Evolutionary conservation across 2,797 vertebrate species (phyloP).

Genomic region (Australoheros facetus): DNA sequence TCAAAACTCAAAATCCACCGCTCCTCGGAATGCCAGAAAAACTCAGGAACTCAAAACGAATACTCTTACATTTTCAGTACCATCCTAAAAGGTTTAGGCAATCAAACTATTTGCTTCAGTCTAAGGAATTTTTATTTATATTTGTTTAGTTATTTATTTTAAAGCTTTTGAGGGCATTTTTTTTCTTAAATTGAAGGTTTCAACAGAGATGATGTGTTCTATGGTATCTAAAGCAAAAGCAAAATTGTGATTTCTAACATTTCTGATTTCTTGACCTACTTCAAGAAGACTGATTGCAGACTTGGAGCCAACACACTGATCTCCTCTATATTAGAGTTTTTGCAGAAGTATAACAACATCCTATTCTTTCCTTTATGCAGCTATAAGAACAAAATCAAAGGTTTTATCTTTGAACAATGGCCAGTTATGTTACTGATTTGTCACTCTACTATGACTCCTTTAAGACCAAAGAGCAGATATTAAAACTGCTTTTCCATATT

Average conservation of each 20-base stretch:
- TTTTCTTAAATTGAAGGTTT: not conserved
- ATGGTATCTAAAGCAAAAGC: not conserved
- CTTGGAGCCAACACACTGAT: not conserved
- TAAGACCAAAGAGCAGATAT: not conserved
- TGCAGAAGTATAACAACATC: not conserved
- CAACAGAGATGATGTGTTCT: not conserved
- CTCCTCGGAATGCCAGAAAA: not conserved
- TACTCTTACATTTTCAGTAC: not conserved
- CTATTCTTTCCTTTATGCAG: not conserved
- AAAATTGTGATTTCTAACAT: not conserved
- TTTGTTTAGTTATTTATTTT: not conserved
- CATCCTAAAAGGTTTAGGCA: not conserved
- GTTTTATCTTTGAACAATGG: not conserved
- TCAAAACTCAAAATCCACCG: not conserved
- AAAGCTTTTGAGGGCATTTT: not conserved
- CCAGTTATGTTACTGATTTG: not conserved
- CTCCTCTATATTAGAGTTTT: not conserved
- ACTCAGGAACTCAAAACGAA: not conserved
- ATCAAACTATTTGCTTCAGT: not conserved
- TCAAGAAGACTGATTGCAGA: not conserved
- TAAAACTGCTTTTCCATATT: not conserved
- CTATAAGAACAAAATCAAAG: not conserved
- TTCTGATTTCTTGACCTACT: not conserved
- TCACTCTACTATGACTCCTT: not conserved
- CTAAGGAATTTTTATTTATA: not conserved